Base-by-base conservation (phyloP, 2,888 invertebrate genomes). In the Plebejus melissa region DNA sequence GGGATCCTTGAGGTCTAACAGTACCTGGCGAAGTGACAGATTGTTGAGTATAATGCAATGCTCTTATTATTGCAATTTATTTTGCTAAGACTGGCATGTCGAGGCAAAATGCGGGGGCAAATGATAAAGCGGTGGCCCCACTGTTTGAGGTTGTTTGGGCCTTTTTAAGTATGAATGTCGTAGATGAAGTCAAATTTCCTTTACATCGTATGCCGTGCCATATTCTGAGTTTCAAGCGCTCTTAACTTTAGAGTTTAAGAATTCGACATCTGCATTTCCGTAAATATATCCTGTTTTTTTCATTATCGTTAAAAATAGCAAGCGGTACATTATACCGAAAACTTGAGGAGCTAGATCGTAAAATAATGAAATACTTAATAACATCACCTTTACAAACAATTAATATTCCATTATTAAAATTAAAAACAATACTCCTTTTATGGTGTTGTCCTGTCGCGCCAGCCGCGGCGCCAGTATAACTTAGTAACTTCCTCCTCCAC, bases 1-100 rank as follows among this genome's bases (percentile, higher is more conserved):
- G 76, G 13, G 36, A 54, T 38, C 60, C 74, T 74, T 72, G 74
- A 76, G 57, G 4, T 11, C 22, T 28, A 9, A 4, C 58, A 58
- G 54, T 22, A 22, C 9, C 28, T 11, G 22, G 28, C 60, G 1
- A 28, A 28, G 60, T 28, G 60, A 28, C 11, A 28, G 60, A 60
- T 46, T 46, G 46, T 46, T 46, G 2, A 9, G 46, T 46, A 4
- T 54, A 54, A 16, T 54, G 54, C n/a, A n/a, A n/a, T n/a, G n/a
- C 54, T 13, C 4, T 54, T 16, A 54, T 54, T 54, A 54, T 16
- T 54, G 16, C 54, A 54, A 16, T 54, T 54, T 54, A 16, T 13
- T 54, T 54, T 54, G 16, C 54, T 16, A 16, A 4, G 54, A 16
- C 4, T 54, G 16, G 1, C 4, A 54, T 4, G 54, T 54, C 16